Evolutionary conservation across 2,797 vertebrate species (phyloP), one percentile per base, ranked within the genome.

Genomic region (Sphaeramia orbicularis): DNA sequence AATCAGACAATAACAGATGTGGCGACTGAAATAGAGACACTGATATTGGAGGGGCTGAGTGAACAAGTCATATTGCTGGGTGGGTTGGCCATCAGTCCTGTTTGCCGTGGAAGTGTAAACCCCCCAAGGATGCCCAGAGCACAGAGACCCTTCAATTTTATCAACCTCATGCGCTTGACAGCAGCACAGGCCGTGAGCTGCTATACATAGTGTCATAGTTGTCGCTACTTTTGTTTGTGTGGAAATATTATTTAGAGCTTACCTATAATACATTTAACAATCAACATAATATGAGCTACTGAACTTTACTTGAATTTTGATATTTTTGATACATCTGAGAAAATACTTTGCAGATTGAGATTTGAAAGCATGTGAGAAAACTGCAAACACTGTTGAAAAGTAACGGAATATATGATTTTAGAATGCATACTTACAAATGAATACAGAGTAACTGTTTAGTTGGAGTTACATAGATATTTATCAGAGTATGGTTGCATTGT

Each of bases 1-100:
- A 94, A 94, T 94, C 93, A 94, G 93, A 94, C 93, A 93, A 93
- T 95, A 94, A 95, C 91, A 94, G 92, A 95, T 94, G 93, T 93
- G 89, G 82, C 65, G 89, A 91, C 87, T 89, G 86, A 91, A 93
- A 94, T 91, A 85, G 92, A 92, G 88, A 88, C 86, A 87, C 79
- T 78, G 63, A 79, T 90, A 83, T 91, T 62, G 81, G 85, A 83
- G 84, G 82, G 86, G 90, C 86, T 91, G 92, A 92, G 90, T 92
- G 92, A 91, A 89, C 92, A 89, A 89, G 92, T 92, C 88, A 87
- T 89, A 90, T 92, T 78, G 85, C 83, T 44, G 84, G 83, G 81
- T 70, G 85, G 85, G 76, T 86, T 51, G 81, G 86, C 80, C 86
- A 91, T 92, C 91, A 87, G 78, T 90, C 83, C 82, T 91, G 80